Conservation (phyloP, 2,113 vertebrate genomes). For the Tyto alba region DNA sequence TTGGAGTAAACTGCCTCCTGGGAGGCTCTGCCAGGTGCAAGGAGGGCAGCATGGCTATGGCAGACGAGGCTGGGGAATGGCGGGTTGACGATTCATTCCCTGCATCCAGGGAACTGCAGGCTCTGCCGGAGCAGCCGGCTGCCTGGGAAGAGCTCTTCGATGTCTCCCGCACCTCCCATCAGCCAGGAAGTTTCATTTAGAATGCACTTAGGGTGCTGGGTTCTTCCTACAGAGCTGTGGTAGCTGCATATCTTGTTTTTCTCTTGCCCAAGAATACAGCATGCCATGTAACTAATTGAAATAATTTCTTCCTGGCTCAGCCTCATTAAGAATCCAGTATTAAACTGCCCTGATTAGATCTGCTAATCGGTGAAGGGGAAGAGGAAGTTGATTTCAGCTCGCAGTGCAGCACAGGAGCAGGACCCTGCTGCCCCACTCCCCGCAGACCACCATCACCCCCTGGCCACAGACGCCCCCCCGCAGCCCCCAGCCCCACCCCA, state of each 20-base stretch:
- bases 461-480: accelerated
- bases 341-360: background rate
- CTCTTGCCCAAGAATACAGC: background rate
- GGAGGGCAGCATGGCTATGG: background rate
- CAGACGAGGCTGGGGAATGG: accelerated
- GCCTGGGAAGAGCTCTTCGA: background rate
- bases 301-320: background rate
- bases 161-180: background rate
- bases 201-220: background rate
- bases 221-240: background rate
- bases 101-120: background rate
- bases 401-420: accelerated
- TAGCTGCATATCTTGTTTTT: background rate
- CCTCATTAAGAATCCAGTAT: background rate
- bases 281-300: background rate
- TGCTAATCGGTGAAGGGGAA: background rate
- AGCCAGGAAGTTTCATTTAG: background rate
- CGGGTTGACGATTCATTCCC: background rate
- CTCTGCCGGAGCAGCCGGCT: accelerated
- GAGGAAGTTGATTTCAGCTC: background rate
- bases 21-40: background rate
- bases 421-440: accelerated
- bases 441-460: accelerated
- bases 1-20: accelerated
- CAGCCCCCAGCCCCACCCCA: background rate